These are phyloP conservation scores for Epinotia bilunana DNA, from an alignment of 2,888 invertebrate species.

Conservation along the genomic window DNA sequence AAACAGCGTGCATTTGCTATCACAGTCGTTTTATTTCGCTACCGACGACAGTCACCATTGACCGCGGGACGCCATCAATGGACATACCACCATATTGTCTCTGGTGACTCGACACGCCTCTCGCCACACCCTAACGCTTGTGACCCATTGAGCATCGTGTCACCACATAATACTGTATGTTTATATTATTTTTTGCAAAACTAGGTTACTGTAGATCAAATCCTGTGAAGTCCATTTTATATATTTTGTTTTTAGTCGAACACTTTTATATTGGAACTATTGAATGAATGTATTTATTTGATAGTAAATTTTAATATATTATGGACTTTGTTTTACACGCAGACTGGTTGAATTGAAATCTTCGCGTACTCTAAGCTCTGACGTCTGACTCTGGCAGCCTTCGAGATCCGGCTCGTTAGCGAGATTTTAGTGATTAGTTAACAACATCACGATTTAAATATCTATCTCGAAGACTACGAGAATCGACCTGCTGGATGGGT, in stretches of 20 bases:
- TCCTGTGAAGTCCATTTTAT: slow-evolving; percentile 60
- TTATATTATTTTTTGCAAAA: slow-evolving; percentile 43
- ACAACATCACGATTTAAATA: background rate
- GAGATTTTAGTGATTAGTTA: background rate
- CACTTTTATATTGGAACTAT: slow-evolving; percentile 54
- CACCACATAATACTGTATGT: slow-evolving; percentile 21
- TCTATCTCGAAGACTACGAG: background rate
- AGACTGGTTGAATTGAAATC: slow-evolving; percentile 18
- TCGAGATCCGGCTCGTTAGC: background rate
- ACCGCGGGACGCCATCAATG: slow-evolving; percentile 56
- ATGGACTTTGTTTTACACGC: slow-evolving; percentile 45
- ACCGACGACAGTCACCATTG: slow-evolving; percentile 57
- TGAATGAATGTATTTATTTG: slow-evolving; percentile 55
- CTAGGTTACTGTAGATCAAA: slow-evolving; percentile 63
- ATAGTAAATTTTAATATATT: slow-evolving; percentile 55
- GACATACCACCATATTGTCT: slow-evolving; percentile 77
- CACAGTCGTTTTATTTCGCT: slow-evolving; percentile 76
- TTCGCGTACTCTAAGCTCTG: background rate
- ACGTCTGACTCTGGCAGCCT: background rate
- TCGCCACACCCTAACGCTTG: slow-evolving; percentile 11
- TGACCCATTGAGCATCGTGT: slow-evolving; percentile 23
- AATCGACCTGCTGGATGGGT: slow-evolving; percentile 12
- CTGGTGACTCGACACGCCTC: slow-evolving; percentile 56
- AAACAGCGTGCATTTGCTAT: slow-evolving; percentile 77
- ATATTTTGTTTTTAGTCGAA: slow-evolving; percentile 57